Conservation (phyloP, 2,113 vertebrate genomes). For the Colossoma macropomum region DNA sequence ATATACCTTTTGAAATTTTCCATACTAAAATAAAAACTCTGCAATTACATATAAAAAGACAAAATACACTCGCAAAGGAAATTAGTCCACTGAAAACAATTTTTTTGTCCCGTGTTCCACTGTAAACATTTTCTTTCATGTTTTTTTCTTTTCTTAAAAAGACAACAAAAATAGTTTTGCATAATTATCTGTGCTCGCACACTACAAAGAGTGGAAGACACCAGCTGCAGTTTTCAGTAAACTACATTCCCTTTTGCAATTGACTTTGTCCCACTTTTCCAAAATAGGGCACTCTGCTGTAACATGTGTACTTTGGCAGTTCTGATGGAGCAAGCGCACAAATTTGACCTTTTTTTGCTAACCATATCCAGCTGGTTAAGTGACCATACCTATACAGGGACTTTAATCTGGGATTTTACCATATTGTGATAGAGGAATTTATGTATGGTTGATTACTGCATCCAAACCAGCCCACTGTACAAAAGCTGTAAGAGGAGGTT, state of each 20-base stretch:
- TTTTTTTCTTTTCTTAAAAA: conserved; percentile 67
- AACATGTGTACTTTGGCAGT: conserved; percentile 90
- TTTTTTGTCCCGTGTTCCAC: conserved; percentile 83
- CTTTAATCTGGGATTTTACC: conserved; percentile 46
- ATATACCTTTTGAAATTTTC: conserved; percentile 87
- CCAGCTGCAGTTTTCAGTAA: conserved; percentile 91
- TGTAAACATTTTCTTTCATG: conserved; percentile 84
- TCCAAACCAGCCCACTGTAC: conserved; percentile 39
- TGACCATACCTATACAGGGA: conserved; percentile 58
- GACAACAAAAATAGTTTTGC: conserved; percentile 86
- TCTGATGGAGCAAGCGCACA: conserved; percentile 86
- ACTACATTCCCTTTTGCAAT: conserved; percentile 92
- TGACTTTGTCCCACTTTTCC: conserved; percentile 91
- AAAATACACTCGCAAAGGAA: conserved; percentile 93
- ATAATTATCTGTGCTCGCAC: conserved; percentile 90
- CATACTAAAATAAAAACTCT: conserved; percentile 99
- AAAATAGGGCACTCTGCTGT: conserved; percentile 88
- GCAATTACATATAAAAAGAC: conserved; percentile 97
- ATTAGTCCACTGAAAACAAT: conserved; percentile 92
- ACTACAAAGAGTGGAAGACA: conserved; percentile 93
- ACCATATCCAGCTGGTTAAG: conserved; percentile 70
- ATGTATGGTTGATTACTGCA: conserved; percentile 51
- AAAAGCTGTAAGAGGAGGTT: conserved; percentile 41
- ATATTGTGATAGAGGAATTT: conserved; percentile 45
- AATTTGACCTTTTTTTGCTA: conserved; percentile 64